Base-by-base conservation (phyloP, 2,888 invertebrate species). In the Parelbella ahira region DNA sequence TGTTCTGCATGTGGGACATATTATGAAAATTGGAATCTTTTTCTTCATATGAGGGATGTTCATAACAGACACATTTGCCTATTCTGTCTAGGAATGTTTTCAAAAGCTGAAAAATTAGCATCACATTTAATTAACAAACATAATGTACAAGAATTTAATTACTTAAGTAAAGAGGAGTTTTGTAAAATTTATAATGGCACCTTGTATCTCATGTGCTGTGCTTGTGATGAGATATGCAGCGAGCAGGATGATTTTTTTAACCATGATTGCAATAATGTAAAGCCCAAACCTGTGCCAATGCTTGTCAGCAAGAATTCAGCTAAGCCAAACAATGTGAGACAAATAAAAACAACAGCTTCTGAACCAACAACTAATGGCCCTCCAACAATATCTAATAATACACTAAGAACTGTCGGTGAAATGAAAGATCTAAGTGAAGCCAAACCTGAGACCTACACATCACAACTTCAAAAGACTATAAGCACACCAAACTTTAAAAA, bases 11-110 rank as follows among this genome's bases (percentile, higher is more conserved):
- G 95, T 70, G 93, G 92, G 27, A 94, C 93, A 5, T 94, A 94
- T 63, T 95, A 94, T 79, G 94, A 95, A 74, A 93, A 94, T 60
- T 95, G 94, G 94, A 94, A 94, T 77, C 88, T 95, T 45, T 95
- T 95, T 68, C 75, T 94, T 28, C 96, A 96, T 59, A 95, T 95
- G 91, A 89, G 93, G 37, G 94, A 95, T 63, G 91, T 92, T 44
- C 96, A 96, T 70, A 91, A 92, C 56, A 90, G 94, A 37, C 93
- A 93, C 64, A 93, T 95, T 56, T 96, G 96, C 68, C 81, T 96
- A 36, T 94, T 93, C 76, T 96, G 96, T 68, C 88, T 95, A 49
- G 93, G 94, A 33, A 92, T 95, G 90, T 95, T 95, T 80, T 92
- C 93, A 18, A 91, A 92, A 58, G 92, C 94, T 4, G 94, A 94